Percentiles rank a stretch among this genome's conserved stretches.
phyloP scores from a whole-genome alignment of 2,888 invertebrate species.

The Hypomecis atomaria region DNA sequence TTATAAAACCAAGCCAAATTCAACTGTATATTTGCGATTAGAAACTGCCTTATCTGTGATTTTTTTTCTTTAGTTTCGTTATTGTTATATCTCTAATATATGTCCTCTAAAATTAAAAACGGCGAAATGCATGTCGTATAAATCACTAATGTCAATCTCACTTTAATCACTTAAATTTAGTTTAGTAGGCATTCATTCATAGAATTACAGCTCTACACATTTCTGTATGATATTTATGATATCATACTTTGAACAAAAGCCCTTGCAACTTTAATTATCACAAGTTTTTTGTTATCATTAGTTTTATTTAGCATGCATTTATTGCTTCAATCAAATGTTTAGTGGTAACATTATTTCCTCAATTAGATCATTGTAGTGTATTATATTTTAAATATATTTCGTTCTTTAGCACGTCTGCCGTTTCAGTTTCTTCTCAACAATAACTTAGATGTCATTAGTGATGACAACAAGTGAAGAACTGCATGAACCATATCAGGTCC shows the following conservation, averaged over 20 bases:
- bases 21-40: conserved; percentile 37
- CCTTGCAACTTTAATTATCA: conserved; percentile 2
- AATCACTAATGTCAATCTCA: conserved; percentile 8
- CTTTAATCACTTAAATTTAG: conserved; percentile 8
- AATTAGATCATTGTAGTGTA: conserved; percentile 61
- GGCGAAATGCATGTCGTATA: conserved; percentile 17
- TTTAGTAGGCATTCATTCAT: not conserved
- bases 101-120: conserved; percentile 7
- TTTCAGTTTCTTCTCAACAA: conserved; percentile 36
- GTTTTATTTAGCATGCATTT: conserved; percentile 30
- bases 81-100: not conserved
- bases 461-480: conserved; percentile 13
- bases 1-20: not conserved
- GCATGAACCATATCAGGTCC: conserved; percentile 36
- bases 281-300: conserved; percentile 1
- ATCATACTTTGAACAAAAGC: conserved; percentile 1
- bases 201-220: not conserved
- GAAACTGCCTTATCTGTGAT: conserved; percentile 30
- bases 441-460: conserved; percentile 11
- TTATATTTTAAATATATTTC: conserved; percentile 20
- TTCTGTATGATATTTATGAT: not conserved
- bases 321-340: conserved; percentile 38
- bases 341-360: conserved; percentile 60
- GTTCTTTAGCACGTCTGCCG: conserved; percentile 23
- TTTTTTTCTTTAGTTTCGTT: conserved; percentile 31